These are phyloP conservation scores for Monarcha castaneiventris DNA, from an alignment of 2,113 vertebrate species.

Conservation along the genomic window DNA sequence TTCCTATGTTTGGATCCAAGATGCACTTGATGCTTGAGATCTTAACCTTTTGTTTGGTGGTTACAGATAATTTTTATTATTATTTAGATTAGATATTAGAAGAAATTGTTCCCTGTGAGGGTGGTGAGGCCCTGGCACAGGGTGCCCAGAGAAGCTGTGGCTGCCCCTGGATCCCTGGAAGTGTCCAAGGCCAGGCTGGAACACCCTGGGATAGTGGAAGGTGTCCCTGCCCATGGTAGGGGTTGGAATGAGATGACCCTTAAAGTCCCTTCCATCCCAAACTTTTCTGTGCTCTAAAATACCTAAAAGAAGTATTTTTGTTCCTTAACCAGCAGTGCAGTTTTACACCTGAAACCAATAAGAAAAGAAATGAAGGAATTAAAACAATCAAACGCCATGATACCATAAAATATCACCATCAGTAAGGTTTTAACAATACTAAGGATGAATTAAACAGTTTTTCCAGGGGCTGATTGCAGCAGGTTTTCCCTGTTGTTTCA, in stretches of 20 bases:
- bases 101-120: neutral
- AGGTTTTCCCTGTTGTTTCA: constrained; percentile 38
- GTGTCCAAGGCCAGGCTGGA: neutral
- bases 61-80: neutral
- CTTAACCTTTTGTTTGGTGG: neutral
- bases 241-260: neutral
- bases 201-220: fast-evolving
- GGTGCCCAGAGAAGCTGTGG: neutral
- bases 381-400: fast-evolving
- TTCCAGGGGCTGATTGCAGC: neutral
- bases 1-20: neutral
- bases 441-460: neutral
- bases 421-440: fast-evolving
- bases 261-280: neutral
- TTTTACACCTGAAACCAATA: neutral
- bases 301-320: neutral
- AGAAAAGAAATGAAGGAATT: neutral
- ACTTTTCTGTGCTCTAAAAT: neutral
- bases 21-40: neutral
- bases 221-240: neutral
- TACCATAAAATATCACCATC: neutral
- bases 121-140: neutral
- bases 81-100: neutral
- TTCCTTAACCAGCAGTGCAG: neutral
- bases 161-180: neutral